These are phyloP conservation scores for Anguilla obscura DNA, from an alignment of 2,797 vertebrate species.

Conservation along the genomic window DNA sequence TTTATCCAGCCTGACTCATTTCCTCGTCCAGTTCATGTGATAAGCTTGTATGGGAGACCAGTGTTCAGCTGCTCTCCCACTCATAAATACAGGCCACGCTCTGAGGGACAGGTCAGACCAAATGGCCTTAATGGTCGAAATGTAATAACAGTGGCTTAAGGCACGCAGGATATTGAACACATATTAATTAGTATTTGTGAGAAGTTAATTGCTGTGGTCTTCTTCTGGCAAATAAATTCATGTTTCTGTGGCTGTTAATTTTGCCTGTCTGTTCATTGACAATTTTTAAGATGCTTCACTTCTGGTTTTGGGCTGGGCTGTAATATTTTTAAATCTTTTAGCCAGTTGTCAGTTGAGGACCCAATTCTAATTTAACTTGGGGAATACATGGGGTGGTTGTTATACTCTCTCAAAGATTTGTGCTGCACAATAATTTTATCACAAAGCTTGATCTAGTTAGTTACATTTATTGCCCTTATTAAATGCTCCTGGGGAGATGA, in stretches of 20 bases:
- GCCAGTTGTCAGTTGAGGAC: neutral
- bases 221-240: neutral
- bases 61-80: neutral
- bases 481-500: neutral
- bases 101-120: no score
- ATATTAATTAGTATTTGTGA: neutral
- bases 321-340: no score
- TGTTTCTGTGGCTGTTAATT: neutral
- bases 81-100: neutral
- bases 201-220: neutral
- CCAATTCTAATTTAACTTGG: neutral
- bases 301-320: neutral
- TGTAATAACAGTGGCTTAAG: neutral
- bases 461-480: neutral
- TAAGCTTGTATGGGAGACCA: neutral
- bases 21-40: slow-evolving; percentile 22
- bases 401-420: neutral
- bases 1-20: slow-evolving; percentile 19
- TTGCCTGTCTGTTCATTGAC: neutral
- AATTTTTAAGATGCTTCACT: neutral
- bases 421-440: neutral
- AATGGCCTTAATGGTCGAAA: neutral
- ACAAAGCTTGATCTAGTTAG: neutral
- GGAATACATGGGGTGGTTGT: no score
- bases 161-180: neutral